Conservation (phyloP, 2,797 vertebrate species). For the Pangasius krempfi region DNA sequence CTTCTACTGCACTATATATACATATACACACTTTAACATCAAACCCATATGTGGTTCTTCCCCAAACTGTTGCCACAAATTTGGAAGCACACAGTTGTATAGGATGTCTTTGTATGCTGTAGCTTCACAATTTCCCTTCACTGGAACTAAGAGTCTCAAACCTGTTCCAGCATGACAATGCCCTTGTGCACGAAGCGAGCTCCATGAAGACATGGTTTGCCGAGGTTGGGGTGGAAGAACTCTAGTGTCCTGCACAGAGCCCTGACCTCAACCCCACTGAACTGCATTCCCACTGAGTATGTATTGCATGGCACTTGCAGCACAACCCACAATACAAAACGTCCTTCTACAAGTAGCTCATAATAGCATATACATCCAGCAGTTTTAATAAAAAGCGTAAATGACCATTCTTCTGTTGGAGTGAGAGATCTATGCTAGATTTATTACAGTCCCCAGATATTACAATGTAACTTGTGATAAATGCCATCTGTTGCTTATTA, state of each 20-base stretch:
- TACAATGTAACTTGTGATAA: not conserved
- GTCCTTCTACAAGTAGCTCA: not conserved
- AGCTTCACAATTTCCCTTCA: not conserved
- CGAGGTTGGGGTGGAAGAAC: not conserved
- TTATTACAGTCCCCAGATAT: not conserved
- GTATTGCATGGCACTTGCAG: not conserved
- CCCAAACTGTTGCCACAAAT: not conserved
- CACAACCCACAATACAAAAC: not conserved
- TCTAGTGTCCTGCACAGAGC: not conserved
- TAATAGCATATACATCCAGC: not conserved
- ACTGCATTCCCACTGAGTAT: too few relatives aligned
- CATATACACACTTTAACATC: not conserved
- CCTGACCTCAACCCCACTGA: not conserved
- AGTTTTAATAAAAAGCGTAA: not conserved
- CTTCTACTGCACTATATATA: too few relatives aligned
- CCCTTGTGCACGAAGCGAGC: not conserved
- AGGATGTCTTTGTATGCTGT: not conserved
- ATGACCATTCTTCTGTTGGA: not conserved
- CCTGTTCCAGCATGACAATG: too few relatives aligned
- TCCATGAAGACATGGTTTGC: not conserved
- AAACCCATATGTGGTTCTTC: not conserved
- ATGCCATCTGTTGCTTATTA: not conserved
- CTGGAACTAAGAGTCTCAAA: not conserved
- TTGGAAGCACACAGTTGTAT: not conserved
- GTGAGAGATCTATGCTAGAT: not conserved